These are phyloP conservation scores for Lepisosteus osseus DNA, from an alignment of 2,113 vertebrate genomes.

Conservation along the genomic window DNA sequence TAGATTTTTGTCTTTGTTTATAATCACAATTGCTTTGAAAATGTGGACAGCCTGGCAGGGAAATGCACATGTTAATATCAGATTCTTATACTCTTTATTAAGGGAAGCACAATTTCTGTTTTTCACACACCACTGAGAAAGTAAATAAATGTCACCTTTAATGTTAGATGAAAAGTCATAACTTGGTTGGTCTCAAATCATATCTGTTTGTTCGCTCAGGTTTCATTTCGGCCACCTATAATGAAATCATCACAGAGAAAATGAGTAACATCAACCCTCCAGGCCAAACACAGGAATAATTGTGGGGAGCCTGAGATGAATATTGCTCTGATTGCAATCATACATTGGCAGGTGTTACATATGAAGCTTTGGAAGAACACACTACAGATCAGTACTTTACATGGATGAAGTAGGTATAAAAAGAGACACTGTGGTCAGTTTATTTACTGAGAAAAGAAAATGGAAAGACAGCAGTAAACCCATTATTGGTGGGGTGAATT, in stretches of 20 bases:
- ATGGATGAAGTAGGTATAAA: too few relatives aligned
- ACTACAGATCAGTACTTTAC: too few relatives aligned
- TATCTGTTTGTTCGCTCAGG: neutral
- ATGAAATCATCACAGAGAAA: slow-evolving; percentile 14
- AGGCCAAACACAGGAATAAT: neutral
- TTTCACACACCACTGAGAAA: neutral
- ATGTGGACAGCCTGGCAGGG: neutral
- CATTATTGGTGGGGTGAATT: too few relatives aligned
- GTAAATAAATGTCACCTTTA: slow-evolving; percentile 15
- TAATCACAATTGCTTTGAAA: neutral
- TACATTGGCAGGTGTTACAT: neutral
- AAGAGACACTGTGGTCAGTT: neutral
- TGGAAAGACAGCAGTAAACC: too few relatives aligned
- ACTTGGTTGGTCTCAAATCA: slow-evolving; percentile 2
- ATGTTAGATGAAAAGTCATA: slow-evolving; percentile 7
- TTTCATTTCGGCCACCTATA: slow-evolving; percentile 13
- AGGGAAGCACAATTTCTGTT: neutral
- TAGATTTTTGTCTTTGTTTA: neutral
- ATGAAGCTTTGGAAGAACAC: neutral
- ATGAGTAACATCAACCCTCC: neutral
- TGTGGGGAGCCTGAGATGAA: neutral
- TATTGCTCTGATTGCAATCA: slow-evolving; percentile 9
- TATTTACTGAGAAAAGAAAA: neutral
- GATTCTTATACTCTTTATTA: neutral
- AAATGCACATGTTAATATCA: neutral